Evolutionary conservation across 2,797 vertebrate genomes (phyloP), one percentile per base, ranked within the genome.

Genomic region (Anguilla marmorata): DNA sequence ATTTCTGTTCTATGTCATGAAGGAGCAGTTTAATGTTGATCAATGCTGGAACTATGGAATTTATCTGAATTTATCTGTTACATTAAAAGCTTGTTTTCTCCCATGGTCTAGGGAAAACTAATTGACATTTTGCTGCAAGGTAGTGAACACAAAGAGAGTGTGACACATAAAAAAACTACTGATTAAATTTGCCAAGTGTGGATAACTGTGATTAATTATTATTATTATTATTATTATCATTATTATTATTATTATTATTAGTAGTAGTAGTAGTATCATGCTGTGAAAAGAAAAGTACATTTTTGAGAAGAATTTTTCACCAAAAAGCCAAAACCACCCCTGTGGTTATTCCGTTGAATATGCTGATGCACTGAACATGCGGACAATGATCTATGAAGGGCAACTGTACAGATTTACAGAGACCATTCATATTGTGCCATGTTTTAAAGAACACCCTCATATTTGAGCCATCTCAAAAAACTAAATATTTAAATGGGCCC

Each of bases 401-500:
- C 48, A 88, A 88, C 86, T 91, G 52, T 86, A 85, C 87, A 87
- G 87, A 16, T 86, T 48, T 87, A 90, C 89, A 84, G 14, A 89
- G 84, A 27, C 85, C 85, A 88, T 90, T 91, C 30, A 19, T 89
- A 88, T 86, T 21, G 33, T 60, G 89, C 87, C 90, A 50, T 86
- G 87, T 92, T 91, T 89, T 88, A 92, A 87, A 85, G 90, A 92
- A 88, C 88, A 88, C 86, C 91, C 92, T 91, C 90, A 87, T 91
- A 90, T 91, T 92, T 7, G 0, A 21, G 91, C 89, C 87, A 87
- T 88, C 86, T 91, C 87, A 89, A 82, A 14, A 94, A 94, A 89
- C 90, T 92, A 95, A 96, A 95, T 95, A 96, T 95, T 95, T 95
- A 94, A 96, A 94, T 88, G 63, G 90, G 88, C 89, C 90, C 91